Conservation (phyloP, 2,113 vertebrate species). For the Chaenocephalus aceratus region DNA sequence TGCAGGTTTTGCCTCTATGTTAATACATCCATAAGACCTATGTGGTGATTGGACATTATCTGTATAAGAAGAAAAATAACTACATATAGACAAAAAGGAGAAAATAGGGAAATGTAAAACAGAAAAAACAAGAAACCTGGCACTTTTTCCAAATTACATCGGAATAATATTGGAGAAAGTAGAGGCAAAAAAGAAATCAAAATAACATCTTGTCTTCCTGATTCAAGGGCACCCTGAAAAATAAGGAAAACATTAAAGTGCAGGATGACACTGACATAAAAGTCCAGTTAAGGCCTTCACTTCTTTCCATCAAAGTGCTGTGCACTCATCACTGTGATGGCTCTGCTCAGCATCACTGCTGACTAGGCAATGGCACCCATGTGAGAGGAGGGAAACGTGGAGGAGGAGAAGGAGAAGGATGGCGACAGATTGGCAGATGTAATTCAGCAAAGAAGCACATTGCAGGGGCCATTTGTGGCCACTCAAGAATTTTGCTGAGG, state of each 20-base stretch:
- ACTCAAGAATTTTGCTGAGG: constrained; percentile 12
- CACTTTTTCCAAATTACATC: background rate
- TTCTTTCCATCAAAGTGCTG: constrained; percentile 44
- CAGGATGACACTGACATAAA: constrained; percentile 38
- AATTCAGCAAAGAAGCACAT: constrained; percentile 41
- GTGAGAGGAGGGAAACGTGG: constrained; percentile 34
- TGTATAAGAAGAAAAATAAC: background rate
- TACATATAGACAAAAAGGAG: background rate
- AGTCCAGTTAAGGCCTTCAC: constrained; percentile 32
- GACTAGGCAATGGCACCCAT: constrained; percentile 31
- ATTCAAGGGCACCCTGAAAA: constrained; percentile 46
- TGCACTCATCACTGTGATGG: constrained; percentile 55
- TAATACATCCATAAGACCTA: background rate
- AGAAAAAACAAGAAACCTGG: background rate
- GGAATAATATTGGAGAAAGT: constrained; percentile 5
- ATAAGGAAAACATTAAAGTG: constrained; percentile 29
- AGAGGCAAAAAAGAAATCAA: background rate
- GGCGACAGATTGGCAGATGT: constrained; percentile 31
- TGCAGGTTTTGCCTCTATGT: background rate
- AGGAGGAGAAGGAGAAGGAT: constrained; percentile 29
- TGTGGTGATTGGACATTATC: background rate
- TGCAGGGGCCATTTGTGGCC: constrained; percentile 8
- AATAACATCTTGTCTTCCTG: constrained; percentile 13
- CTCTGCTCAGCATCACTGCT: constrained; percentile 44
- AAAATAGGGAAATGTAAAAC: background rate